A percentile compares a stretch with the other conserved stretches of the same genome.
These are phyloP conservation scores for Toxotes jaculatrix DNA, from an alignment of 2,113 vertebrate species.

Conservation along the genomic window DNA sequence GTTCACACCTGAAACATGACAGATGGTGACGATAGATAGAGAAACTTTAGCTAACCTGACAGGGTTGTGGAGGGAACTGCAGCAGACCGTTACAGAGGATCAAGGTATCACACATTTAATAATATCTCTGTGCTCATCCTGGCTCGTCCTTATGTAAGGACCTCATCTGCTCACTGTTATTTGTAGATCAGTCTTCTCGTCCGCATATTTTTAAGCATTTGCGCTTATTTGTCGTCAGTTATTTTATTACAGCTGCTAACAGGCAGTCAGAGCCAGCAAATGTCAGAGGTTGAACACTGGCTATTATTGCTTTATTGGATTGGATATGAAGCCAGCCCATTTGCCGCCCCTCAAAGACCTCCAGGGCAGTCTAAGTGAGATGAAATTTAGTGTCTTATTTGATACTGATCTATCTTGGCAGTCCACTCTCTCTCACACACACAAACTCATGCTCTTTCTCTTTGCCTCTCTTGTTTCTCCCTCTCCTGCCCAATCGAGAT, in stretches of 20 bases:
- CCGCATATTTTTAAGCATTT: constrained; percentile 19
- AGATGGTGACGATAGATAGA: background rate
- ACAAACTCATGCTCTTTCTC: constrained; percentile 11
- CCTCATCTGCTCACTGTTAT: background rate
- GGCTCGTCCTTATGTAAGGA: background rate
- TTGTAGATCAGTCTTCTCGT: constrained; percentile 24
- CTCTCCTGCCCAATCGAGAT: constrained; percentile 47
- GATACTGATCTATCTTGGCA: constrained; percentile 73
- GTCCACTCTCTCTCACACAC: constrained; percentile 41
- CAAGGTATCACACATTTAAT: background rate
- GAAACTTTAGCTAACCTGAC: background rate
- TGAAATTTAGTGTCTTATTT: constrained; percentile 68
- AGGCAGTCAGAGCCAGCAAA: constrained; percentile 53
- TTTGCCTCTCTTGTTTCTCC: background rate
- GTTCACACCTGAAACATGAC: background rate
- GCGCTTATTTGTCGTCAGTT: constrained; percentile 22
- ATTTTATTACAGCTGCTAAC: constrained; percentile 58
- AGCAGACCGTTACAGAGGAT: background rate
- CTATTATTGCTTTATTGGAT: constrained; percentile 59
- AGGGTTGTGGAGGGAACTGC: background rate
- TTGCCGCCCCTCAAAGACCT: constrained; percentile 53
- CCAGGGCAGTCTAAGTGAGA: constrained; percentile 67
- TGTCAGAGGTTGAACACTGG: constrained; percentile 63
- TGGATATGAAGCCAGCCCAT: constrained; percentile 60
- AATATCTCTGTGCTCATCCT: background rate